Evolutionary conservation across 2,888 invertebrate species (phyloP).

Genomic region (Lasioglossum leucozonium): DNA sequence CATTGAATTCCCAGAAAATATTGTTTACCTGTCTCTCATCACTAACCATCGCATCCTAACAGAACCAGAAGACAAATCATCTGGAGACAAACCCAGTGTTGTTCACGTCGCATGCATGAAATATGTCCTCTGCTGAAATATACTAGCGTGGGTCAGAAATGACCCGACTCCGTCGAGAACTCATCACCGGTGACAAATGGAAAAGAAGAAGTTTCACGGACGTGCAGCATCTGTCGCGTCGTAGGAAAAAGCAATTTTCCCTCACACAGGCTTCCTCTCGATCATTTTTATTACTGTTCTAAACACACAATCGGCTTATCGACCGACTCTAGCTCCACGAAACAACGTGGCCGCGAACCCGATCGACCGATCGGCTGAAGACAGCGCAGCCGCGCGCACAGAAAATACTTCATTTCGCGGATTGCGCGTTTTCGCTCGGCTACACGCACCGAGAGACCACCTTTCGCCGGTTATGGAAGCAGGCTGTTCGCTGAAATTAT

Average conservation of each 20-base stretch:
- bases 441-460: not conserved
- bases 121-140: not conserved
- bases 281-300: slow-evolving; percentile 37
- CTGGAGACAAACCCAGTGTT: not conserved
- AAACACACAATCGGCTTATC: slow-evolving; percentile 16
- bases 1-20: not conserved
- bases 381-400: not conserved
- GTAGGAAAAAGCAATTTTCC: slow-evolving; percentile 1
- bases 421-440: not conserved
- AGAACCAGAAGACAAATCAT: not conserved
- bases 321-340: not conserved
- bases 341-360: not conserved
- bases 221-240: not conserved
- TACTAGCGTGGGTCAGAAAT: not conserved
- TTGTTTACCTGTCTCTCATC: not conserved
- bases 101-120: not conserved
- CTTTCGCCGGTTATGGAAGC: not conserved
- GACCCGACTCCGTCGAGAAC: not conserved
- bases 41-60: not conserved
- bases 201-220: not conserved
- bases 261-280: not conserved
- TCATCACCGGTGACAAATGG: not conserved
- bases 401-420: slow-evolving; percentile 5
- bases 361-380: not conserved
- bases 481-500: not conserved